These are phyloP conservation scores for Turnix velox DNA, from an alignment of 2,113 vertebrate species.

Conservation along the genomic window DNA sequence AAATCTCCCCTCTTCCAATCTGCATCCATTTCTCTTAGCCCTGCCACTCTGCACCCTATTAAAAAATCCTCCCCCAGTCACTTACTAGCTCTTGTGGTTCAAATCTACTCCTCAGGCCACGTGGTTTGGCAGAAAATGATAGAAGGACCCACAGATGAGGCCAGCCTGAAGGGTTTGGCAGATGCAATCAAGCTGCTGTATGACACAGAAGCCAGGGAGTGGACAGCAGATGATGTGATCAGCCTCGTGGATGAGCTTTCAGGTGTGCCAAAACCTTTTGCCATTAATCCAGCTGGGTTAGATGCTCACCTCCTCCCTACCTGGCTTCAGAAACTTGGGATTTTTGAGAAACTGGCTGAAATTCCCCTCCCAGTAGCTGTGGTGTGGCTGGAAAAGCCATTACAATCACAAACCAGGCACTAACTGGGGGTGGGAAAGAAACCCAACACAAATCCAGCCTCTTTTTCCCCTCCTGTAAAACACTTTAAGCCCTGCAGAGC, in stretches of 20 bases:
- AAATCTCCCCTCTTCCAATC: no score
- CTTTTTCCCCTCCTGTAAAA: not conserved
- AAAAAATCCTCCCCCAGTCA: no score
- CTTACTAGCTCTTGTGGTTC: slow-evolving; percentile 34
- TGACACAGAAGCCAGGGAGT: slow-evolving; percentile 71
- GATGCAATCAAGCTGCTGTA: slow-evolving; percentile 80
- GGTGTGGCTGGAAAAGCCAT: not conserved
- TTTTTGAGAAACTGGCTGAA: not conserved
- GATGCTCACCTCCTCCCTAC: not conserved
- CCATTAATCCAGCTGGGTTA: not conserved
- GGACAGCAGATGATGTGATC: slow-evolving; percentile 80
- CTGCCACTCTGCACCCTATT: no score
- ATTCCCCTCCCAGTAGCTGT: not conserved
- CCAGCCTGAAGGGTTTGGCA: slow-evolving; percentile 79
- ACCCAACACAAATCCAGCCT: not conserved
- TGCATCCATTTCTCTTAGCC: no score
- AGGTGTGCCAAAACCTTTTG: slow-evolving; percentile 76
- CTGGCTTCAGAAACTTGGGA: not conserved
- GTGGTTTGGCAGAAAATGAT: slow-evolving; percentile 82
- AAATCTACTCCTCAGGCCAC: slow-evolving; percentile 70
- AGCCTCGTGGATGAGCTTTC: slow-evolving; percentile 85
- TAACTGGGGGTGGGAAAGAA: not conserved
- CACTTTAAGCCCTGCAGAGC: not conserved
- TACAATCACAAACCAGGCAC: not conserved
- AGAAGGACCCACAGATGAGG: slow-evolving; percentile 74